Evolutionary conservation across 1,140 invertebrate genomes (phyloP), one percentile per base, ranked within the genome.

Genomic region (Trichoplusia ni): DNA sequence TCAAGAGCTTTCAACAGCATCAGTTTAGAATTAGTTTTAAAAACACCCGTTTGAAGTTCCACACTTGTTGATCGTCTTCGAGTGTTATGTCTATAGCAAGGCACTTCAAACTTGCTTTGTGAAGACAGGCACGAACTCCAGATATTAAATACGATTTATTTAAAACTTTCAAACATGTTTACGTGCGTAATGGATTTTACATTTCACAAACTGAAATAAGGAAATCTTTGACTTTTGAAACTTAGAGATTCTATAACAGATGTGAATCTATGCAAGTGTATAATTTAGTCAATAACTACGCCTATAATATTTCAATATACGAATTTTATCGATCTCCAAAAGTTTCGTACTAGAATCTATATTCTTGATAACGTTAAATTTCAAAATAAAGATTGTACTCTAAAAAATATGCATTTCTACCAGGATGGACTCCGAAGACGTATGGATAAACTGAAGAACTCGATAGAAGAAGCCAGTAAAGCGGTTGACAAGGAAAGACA

Each of bases 371-470:
- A n/a, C n/a, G n/a, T n/a, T n/a, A n/a, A n/a, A n/a, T n/a, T n/a
- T n/a, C n/a, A n/a, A n/a, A n/a, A n/a, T n/a, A n/a, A n/a, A n/a
- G n/a, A n/a, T n/a, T n/a, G n/a, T n/a, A n/a, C n/a, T n/a, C n/a
- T n/a, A n/a, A n/a, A n/a, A n/a, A n/a, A n/a, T 49, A 46, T 51
- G 62, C n/a, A 21, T 62, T 63, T 54, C n/a, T 7, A 31, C 27
- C 90, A 98, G 95, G 97, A 98, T 80, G 97, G 97, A n/a, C 90
- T 99, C 13, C 94, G 97, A 71, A 93, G 97, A 77, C 93, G 98
- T 67, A 98, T 99, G 97, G 97, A 98, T 78, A 98, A 98, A 91
- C 91, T 99, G 71, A 98, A 98, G 88, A 96, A 95, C 78, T 97
- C 96, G 13, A 98, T 99, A 76, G 96, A 98, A 86, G 96, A 98